A percentile compares a stretch with the other conserved stretches of the same genome.
phyloP scores from a whole-genome alignment of 1,140 invertebrate genomes.

The Conus ventricosus region DNA sequence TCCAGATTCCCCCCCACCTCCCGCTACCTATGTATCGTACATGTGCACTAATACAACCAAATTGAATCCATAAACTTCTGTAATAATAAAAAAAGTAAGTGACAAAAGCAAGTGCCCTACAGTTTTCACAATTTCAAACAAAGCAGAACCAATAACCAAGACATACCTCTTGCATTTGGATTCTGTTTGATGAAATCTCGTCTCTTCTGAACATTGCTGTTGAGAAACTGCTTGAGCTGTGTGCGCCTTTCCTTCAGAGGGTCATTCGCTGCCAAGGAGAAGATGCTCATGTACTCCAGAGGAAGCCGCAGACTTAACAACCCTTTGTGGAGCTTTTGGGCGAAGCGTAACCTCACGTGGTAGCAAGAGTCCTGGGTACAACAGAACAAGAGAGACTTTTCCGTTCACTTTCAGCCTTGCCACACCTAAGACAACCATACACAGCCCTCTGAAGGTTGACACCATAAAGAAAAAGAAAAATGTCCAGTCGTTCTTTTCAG shows the following conservation, averaged over 20 bases:
- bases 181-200: slow-evolving; percentile 89
- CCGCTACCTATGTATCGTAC: too few relatives aligned
- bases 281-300: slow-evolving; percentile 97
- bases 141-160: not conserved
- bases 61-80: not conserved
- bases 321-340: slow-evolving; percentile 93
- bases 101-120: not conserved
- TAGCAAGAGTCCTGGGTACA: slow-evolving; percentile 85
- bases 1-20: too few relatives aligned
- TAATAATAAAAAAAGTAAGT: not conserved
- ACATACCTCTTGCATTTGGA: slow-evolving; percentile 47
- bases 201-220: slow-evolving; percentile 90
- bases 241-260: slow-evolving; percentile 84
- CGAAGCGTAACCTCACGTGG: slow-evolving; percentile 93
- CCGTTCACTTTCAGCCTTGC: too few relatives aligned
- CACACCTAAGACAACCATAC: too few relatives aligned
- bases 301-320: slow-evolving; percentile 83
- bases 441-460: too few relatives aligned
- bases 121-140: not conserved
- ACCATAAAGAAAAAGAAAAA: too few relatives aligned
- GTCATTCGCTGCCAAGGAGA: slow-evolving; percentile 90
- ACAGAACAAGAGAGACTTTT: too few relatives aligned
- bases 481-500: too few relatives aligned
- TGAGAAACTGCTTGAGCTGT: slow-evolving; percentile 85
- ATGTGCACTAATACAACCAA: not conserved